phyloP scores from a whole-genome alignment of 2,113 vertebrate genomes.

The Dicrurus megarhynchus region DNA sequence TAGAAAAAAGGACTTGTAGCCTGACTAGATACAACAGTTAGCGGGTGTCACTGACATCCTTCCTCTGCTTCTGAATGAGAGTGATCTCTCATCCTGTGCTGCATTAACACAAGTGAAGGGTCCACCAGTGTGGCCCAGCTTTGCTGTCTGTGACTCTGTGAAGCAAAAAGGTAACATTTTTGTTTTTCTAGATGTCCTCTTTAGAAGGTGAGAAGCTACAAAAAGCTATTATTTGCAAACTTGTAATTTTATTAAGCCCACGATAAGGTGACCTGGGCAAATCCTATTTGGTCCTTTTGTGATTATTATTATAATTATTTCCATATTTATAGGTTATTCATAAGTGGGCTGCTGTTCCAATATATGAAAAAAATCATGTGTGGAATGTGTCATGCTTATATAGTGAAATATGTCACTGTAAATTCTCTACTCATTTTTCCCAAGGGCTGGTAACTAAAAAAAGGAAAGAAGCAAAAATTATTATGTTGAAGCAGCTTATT shows the following conservation, averaged over 20 bases:
- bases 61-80: neutral
- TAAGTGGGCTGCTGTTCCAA: neutral
- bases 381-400: neutral
- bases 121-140: neutral
- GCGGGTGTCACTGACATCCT: neutral
- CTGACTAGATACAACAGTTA: neutral
- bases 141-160: neutral
- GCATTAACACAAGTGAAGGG: neutral
- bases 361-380: neutral
- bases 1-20: neutral
- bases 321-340: neutral
- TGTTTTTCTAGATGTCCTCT: neutral
- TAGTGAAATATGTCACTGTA: neutral
- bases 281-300: neutral
- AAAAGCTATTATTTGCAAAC: neutral
- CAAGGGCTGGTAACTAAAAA: neutral
- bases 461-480: neutral
- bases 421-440: neutral
- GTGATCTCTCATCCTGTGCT: neutral
- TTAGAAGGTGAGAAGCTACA: neutral
- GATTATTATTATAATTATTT: neutral
- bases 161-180: neutral
- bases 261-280: neutral
- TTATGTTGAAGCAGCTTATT: neutral
- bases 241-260: neutral